Base-by-base conservation (phyloP, 1,140 invertebrate species). In the Charaxes varanes region DNA sequence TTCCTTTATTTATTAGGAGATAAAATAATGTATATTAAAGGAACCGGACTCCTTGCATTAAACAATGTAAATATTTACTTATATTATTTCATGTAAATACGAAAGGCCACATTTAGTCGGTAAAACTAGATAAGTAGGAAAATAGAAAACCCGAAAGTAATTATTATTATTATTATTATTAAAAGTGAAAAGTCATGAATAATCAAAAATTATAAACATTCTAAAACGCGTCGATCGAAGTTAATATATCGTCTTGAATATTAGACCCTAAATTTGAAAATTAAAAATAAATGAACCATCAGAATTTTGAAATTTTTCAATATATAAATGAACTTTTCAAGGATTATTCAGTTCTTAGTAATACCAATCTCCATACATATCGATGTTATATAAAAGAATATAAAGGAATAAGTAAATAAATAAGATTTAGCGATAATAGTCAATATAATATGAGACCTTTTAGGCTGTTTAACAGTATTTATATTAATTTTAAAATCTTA, bases 11-110 rank as follows among this genome's bases (percentile, higher is more conserved):
- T 68, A 65, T 60, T 53, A 55, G 30, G 50, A 42, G 65, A 51
- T 54, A 53, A 55, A 32, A 41, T 43, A 42, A 41, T 83, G 79
- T 82, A 82, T 49, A 77, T 82, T 77, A 46, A 76, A 65, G 84
- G 84, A 85, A 85, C 81, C 84, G 52, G 63, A 85, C 72, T 84
- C 82, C 84, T 85, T 85, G 81, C 82, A 85, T 81, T 59, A n/a
- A n/a, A 56, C 40, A 24, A 22, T 83, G 74, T 80, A 79, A 21
- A 76, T 78, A 80, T 36, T 41, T 41, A 41, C 16, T 33, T 41
- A 31, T 33, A 40, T 40, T 13, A 24, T 47, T 33, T 34, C 17
- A 22, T 78, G 69, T 74, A 73, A 53, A 81, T 76, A 78, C 33
- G 31, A 36, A 56, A 57, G 46, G 54, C 59, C 57, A 65, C 53